A percentile compares a stretch with the other conserved stretches of the same genome.
Conservation (phyloP, 1,140 invertebrate species). For the Drosophila triauraria region DNA sequence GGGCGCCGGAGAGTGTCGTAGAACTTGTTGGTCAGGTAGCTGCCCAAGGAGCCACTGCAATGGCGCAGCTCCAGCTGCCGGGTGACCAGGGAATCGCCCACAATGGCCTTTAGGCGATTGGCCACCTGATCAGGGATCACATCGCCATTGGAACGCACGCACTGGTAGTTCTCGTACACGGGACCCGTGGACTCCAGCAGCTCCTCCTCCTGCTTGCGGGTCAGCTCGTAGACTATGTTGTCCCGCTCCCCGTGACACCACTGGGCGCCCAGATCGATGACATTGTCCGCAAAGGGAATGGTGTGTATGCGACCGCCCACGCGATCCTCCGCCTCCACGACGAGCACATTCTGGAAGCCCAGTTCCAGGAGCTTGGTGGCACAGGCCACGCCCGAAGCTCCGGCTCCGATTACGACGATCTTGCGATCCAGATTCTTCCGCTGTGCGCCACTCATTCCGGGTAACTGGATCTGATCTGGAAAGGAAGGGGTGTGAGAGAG, state of each 20-base stretch:
- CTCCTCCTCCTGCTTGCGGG: conserved; percentile 86
- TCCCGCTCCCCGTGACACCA: conserved; percentile 91
- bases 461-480: conserved; percentile 38
- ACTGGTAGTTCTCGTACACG: conserved; percentile 79
- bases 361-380: conserved; percentile 86
- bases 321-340: conserved; percentile 89
- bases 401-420: conserved; percentile 88
- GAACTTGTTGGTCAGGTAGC: conserved; percentile 85
- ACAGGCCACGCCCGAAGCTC: conserved; percentile 87
- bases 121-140: conserved; percentile 75
- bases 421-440: conserved; percentile 64
- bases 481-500: conserved; percentile 1
- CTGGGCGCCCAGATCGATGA: conserved; percentile 93
- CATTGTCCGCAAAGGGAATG: conserved; percentile 87
- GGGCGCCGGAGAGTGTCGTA: conserved; percentile 72
- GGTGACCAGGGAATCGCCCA: conserved; percentile 75
- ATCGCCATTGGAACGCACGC: conserved; percentile 84
- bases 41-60: conserved; percentile 84
- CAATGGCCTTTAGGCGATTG: conserved; percentile 72
- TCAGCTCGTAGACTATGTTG: conserved; percentile 90
- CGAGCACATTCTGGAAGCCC: conserved; percentile 86
- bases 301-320: conserved; percentile 90
- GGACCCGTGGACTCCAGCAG: conserved; percentile 85
- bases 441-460: conserved; percentile 59
- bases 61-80: conserved; percentile 73